Base-by-base conservation (phyloP, 1,140 invertebrate species). In the Drosophila nikananu region DNA sequence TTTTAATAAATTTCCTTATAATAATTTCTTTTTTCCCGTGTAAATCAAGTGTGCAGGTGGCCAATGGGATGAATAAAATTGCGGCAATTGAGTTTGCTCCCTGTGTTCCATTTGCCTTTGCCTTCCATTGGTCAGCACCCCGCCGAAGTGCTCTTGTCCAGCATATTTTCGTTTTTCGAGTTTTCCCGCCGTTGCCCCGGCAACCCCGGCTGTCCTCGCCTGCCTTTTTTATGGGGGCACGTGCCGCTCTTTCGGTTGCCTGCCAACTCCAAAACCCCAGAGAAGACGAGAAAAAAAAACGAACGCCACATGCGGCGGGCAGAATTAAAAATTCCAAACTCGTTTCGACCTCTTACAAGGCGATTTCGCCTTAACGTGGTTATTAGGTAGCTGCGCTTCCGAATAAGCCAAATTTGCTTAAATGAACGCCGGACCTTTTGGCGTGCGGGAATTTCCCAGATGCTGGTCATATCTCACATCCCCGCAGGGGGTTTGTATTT, bases 261-360 rank as follows among this genome's bases (percentile, higher is more conserved):
- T 23, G 37, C 21, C n/a, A 41, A 46, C 10, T 32, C 44, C 46
- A 39, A 39, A 39, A 19, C n/a, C n/a, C 12, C 17, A 5, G 17
- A 23, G 32, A 58, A 37, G 21, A 19, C 15, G 19, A 35, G 12
- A 25, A 12, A 27, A 39, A 32, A 19, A 21, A n/a, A n/a, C n/a
- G 8, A 21, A 41, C 46, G 32, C 55, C 66, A 79, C 76, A 68
- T 79, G 77, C 76, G 58, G 58, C 46, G 58, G 37, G 60, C 0
- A 60, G 79, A 81, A 89, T 89, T 89, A 90, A 90, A 87, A 91
- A 91, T 91, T 80, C 89, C 68, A 77, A 60, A 35, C 87, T 86
- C 75, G 83, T 87, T 80, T 82, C 61, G 57, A 23, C 23, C 27
- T 66, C 68, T 80, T 91, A 84, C 83, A 86, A 73, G 87, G 67